A percentile compares a stretch with the other conserved stretches of the same genome.
Evolutionary conservation across 64 coral and sea anemone species (phyloP).

Genomic region (Dendrophyllia cribrosa): DNA sequence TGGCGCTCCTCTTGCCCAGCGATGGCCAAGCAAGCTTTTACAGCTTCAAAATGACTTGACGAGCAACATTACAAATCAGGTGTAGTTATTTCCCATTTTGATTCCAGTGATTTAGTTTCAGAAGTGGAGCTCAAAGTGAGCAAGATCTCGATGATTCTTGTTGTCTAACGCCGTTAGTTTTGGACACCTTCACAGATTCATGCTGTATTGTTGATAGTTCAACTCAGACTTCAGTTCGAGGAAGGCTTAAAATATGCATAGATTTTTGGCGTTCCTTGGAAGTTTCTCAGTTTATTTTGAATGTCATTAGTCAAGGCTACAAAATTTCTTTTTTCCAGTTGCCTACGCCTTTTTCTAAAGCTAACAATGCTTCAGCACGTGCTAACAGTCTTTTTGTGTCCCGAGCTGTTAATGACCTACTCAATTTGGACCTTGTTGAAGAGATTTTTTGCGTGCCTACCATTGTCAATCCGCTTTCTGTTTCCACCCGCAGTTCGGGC

Average conservation of each 20-base stretch:
- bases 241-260: not conserved
- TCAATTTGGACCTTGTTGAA: not conserved
- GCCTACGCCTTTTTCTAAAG: not conserved
- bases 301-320: not conserved
- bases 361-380: conserved; percentile 7
- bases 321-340: conserved; percentile 26
- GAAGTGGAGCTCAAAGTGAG: not conserved
- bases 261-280: conserved; percentile 23
- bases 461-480: conserved; percentile 40
- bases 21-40: not conserved
- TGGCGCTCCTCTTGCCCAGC: not conserved
- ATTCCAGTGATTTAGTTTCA: not conserved
- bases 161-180: not conserved
- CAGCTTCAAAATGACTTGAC: not conserved
- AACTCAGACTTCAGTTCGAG: not conserved
- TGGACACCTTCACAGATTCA: not conserved
- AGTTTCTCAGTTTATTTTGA: conserved; percentile 17
- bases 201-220: not conserved
- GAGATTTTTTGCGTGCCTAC: not conserved
- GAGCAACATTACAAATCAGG: not conserved
- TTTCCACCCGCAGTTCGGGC: not conserved
- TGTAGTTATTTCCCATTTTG: not conserved
- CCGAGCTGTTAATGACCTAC: conserved; percentile 7
- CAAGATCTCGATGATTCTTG: not conserved
- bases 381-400: not conserved